phyloP scores from a whole-genome alignment of 64 coral and sea anemone genomes.

The Acropora yongei region DNA sequence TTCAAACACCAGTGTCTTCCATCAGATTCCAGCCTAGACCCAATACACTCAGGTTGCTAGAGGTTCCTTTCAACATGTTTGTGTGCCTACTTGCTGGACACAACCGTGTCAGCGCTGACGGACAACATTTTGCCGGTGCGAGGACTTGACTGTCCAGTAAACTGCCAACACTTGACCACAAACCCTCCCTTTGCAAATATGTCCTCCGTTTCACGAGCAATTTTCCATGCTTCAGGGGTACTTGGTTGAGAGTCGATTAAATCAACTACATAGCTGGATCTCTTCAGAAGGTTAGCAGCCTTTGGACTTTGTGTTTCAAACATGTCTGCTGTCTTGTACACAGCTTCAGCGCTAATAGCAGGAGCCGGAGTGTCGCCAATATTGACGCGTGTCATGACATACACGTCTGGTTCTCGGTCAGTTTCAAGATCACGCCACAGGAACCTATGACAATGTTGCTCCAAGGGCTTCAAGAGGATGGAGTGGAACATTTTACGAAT shows the following conservation, averaged over 20 bases:
- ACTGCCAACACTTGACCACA: conserved; percentile 73
- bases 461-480: conserved; percentile 10
- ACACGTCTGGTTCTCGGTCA: conserved; percentile 44
- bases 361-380: conserved; percentile 54
- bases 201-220: conserved; percentile 54
- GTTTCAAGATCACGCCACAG: conserved; percentile 50
- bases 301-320: conserved; percentile 49
- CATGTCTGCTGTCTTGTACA: conserved; percentile 73
- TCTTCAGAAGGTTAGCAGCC: conserved; percentile 56
- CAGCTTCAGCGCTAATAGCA: conserved; percentile 66
- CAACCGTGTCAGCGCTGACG: neutral
- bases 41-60: conserved; percentile 55
- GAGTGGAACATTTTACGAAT: conserved; percentile 2
- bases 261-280: conserved; percentile 71
- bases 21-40: conserved; percentile 69
- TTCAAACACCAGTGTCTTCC: conserved; percentile 68
- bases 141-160: conserved; percentile 63
- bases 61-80: conserved; percentile 73
- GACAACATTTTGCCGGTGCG: conserved; percentile 22
- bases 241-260: conserved; percentile 55
- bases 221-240: conserved; percentile 21
- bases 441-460: conserved; percentile 66
- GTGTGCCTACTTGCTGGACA: neutral
- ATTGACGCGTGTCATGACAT: conserved; percentile 56
- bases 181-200: conserved; percentile 78